These are phyloP conservation scores for Cheilosia urbana DNA, from an alignment of 2,888 invertebrate genomes.

Conservation along the genomic window DNA sequence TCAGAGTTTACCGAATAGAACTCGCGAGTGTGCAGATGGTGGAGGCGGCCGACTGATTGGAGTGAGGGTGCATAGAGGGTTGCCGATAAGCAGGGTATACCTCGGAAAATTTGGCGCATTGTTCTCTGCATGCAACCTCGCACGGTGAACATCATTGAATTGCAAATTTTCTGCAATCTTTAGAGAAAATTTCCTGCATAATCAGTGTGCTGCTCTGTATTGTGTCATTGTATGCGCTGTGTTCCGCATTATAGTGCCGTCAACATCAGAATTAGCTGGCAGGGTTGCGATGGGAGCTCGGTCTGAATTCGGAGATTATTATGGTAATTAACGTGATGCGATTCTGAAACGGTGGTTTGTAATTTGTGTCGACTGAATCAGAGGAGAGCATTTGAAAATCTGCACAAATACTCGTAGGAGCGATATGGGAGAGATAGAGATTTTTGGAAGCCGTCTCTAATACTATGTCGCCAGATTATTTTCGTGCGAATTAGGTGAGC, in stretches of 20 bases:
- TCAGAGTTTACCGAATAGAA: conserved; percentile 47
- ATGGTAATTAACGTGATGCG: conserved; percentile 56
- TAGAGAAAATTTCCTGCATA: conserved; percentile 56
- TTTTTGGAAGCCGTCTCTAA: conserved; percentile 16
- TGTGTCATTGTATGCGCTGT: conserved; percentile 11
- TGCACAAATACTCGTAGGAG: too few species aligned
- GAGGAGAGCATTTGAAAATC: conserved; percentile 29
- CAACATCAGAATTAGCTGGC: conserved; percentile 51
- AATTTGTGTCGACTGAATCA: conserved; percentile 22
- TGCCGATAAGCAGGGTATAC: conserved; percentile 35
- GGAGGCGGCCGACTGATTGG: background rate
- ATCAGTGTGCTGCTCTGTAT: conserved; percentile 26
- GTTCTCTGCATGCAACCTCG: conserved; percentile 41
- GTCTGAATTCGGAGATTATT: conserved; percentile 45
- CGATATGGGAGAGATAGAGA: background rate
- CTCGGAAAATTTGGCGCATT: conserved; percentile 59
- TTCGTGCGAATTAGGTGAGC: background rate
- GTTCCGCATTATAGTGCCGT: conserved; percentile 24
- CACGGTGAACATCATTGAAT: conserved; percentile 58
- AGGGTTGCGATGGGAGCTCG: conserved; percentile 21
- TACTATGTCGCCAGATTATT: background rate
- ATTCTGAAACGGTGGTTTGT: conserved; percentile 34
- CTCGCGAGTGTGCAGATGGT: background rate
- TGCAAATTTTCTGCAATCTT: conserved; percentile 66
- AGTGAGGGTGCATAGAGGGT: background rate